Conservation (phyloP, 2,888 invertebrate genomes). For the Invenusta paracnida region DNA sequence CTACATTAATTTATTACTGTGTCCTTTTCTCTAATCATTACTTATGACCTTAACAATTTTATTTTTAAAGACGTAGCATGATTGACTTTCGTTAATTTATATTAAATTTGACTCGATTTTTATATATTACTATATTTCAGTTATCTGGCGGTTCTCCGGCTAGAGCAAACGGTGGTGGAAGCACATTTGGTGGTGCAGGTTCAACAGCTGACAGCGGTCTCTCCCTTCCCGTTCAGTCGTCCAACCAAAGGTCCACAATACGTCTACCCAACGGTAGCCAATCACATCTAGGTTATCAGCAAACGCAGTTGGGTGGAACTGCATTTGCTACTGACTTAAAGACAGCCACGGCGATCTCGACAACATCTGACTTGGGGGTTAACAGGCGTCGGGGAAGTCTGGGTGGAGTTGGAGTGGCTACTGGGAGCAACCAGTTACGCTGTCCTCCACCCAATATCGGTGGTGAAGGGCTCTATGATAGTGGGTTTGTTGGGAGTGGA, state of each 20-base stretch:
- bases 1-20: too few relatives aligned
- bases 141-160: too few relatives aligned
- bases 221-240: background rate
- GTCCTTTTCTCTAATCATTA: background rate
- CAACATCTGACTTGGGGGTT: too few relatives aligned
- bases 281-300: background rate
- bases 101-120: background rate
- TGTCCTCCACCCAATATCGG: too few relatives aligned
- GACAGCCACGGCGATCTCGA: background rate
- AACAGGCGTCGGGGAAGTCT: too few relatives aligned
- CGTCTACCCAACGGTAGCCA: background rate
- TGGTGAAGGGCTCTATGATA: background rate
- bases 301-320: too few relatives aligned
- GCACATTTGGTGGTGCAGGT: background rate
- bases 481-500: background rate
- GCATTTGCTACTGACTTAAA: too few relatives aligned
- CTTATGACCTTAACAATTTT: background rate
- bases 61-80: background rate
- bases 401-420: too few relatives aligned
- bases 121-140: too few relatives aligned
- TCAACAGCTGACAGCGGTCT: background rate
- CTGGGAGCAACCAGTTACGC: background rate
- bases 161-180: background rate
- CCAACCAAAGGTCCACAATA: background rate
- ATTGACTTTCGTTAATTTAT: background rate